These are phyloP conservation scores for Vanessa atalanta DNA, from an alignment of 1,140 invertebrate genomes.

Conservation along the genomic window DNA sequence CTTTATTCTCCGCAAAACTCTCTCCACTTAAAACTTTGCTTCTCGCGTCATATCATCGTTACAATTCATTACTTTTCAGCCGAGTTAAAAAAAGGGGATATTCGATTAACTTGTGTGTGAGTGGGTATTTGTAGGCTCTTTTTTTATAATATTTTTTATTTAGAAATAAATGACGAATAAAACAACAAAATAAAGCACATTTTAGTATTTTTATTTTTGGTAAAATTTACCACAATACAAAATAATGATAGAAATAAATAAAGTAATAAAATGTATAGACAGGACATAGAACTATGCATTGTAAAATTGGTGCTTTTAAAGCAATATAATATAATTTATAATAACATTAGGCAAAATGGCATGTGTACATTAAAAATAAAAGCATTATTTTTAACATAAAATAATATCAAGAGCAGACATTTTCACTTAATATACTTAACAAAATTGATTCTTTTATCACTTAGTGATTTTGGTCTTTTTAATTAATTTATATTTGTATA, in stretches of 20 bases:
- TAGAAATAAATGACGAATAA: conserved; percentile 45
- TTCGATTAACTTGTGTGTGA: too few species aligned
- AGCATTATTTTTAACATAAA: conserved; percentile 75
- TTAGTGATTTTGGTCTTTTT: conserved; percentile 75
- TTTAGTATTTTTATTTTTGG: conserved; percentile 81
- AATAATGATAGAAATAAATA: conserved; percentile 81
- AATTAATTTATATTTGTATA: conserved; percentile 49
- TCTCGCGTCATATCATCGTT: too few species aligned
- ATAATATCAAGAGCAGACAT: conserved; percentile 76
- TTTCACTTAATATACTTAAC: conserved; percentile 61
- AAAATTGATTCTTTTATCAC: conserved; percentile 66
- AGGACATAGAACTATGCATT: conserved; percentile 79
- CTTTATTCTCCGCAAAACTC: too few species aligned
- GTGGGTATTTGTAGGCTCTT: background rate
- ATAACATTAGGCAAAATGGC: conserved; percentile 81
- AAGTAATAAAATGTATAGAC: conserved; percentile 80
- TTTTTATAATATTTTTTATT: background rate
- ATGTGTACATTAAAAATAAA: conserved; percentile 80
- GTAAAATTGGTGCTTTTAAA: conserved; percentile 81
- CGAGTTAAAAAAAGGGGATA: too few species aligned
- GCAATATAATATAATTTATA: conserved; percentile 80
- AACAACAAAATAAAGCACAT: conserved; percentile 74
- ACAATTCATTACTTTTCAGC: too few species aligned
- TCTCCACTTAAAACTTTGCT: too few species aligned
- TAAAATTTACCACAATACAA: conserved; percentile 81